Conservation (phyloP, 1,140 invertebrate genomes). For the Leptonema lineaticorne region DNA sequence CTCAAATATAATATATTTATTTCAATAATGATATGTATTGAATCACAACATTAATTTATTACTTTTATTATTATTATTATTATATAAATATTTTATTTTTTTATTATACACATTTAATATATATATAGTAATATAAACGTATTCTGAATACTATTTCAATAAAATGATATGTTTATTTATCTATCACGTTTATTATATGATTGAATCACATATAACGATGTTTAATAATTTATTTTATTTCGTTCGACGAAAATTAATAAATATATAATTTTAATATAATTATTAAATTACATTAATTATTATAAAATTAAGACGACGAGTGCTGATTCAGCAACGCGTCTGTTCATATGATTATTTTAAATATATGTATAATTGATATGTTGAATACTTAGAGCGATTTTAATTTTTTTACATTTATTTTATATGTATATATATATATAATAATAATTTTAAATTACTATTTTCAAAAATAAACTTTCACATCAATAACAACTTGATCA, state of each 20-base stretch:
- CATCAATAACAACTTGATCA: slow-evolving; percentile 26
- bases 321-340: slow-evolving; percentile 7
- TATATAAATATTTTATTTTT: slow-evolving; percentile 1
- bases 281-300: no score
- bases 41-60: slow-evolving; percentile 27
- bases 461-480: slow-evolving; percentile 33
- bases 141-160: no score
- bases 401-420: no score
- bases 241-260: slow-evolving; percentile 6
- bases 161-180: slow-evolving; percentile 38
- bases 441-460: slow-evolving; percentile 2
- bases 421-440: slow-evolving; percentile 9
- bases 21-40: slow-evolving; percentile 13
- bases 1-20: slow-evolving; percentile 6
- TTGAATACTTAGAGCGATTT: neutral
- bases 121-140: no score
- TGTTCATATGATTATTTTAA: no score
- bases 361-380: slow-evolving; percentile 3
- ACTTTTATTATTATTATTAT: no score
- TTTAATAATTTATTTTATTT: slow-evolving; percentile 11
- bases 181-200: slow-evolving; percentile 33
- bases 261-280: neutral
- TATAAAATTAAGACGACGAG: neutral
- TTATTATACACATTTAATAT: neutral
- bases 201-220: slow-evolving; percentile 33